Conservation (phyloP, 64 coral and sea anemone species). For the Stichodactyla mertensii region DNA sequence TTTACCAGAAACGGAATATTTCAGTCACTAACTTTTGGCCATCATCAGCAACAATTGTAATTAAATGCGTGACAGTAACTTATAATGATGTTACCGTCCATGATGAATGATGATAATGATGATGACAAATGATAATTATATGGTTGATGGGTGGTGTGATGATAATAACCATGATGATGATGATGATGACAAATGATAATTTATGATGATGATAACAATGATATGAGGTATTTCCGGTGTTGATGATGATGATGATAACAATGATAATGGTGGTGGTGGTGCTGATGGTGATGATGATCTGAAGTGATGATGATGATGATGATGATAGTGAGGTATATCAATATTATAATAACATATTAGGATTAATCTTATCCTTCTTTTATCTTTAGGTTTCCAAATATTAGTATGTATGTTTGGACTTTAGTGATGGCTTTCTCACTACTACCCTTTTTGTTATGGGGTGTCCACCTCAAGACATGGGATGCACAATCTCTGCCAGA, state of each 20-base stretch:
- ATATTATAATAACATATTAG: background rate
- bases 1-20: no score
- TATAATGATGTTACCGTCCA: no score
- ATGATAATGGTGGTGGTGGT: background rate
- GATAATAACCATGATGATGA: no score
- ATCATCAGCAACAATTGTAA: no score
- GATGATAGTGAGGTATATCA: background rate
- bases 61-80: no score
- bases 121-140: no score
- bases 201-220: no score
- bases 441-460: constrained; percentile 41
- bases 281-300: background rate
- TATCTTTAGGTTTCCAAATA: background rate
- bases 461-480: constrained; percentile 31
- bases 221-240: no score
- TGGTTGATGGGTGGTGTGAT: no score
- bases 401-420: background rate
- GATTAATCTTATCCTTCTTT: background rate
- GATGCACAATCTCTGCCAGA: constrained; percentile 20
- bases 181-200: no score
- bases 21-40: no score
- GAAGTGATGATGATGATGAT: background rate
- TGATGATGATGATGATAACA: background rate
- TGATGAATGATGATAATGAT: no score
- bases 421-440: background rate